These are phyloP conservation scores for Solen grandis DNA, from an alignment of 1,140 invertebrate genomes.

Conservation along the genomic window DNA sequence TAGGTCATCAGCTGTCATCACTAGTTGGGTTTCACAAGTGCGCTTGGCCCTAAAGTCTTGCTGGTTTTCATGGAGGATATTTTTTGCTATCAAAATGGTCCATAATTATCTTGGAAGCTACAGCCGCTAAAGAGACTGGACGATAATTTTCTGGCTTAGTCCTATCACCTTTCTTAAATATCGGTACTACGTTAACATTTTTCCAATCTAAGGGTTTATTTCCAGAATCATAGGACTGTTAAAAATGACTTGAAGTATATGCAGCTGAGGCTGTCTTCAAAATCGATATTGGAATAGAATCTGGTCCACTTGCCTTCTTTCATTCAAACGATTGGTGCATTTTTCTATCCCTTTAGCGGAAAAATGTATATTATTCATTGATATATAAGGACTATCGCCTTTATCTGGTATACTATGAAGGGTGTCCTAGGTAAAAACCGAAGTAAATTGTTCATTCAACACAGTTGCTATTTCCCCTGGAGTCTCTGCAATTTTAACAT, in stretches of 20 bases:
- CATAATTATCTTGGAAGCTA: constrained; percentile 43
- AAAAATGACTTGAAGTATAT: background rate
- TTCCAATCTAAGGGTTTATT: constrained; percentile 10
- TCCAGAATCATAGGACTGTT: background rate
- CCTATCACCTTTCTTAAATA: constrained; percentile 27
- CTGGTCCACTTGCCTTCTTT: constrained; percentile 22
- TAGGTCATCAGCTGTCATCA: constrained; percentile 33
- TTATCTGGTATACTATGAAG: constrained; percentile 14
- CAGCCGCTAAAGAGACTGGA: constrained; percentile 22
- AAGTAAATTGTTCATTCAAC: constrained; percentile 21
- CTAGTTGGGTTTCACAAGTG: constrained; percentile 56
- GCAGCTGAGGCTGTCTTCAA: background rate
- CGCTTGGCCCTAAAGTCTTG: constrained; percentile 49
- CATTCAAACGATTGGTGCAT: background rate
- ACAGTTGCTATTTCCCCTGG: constrained; percentile 9
- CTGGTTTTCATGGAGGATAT: constrained; percentile 48
- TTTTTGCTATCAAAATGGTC: constrained; percentile 33
- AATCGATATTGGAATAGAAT: constrained; percentile 2
- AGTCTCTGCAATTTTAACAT: background rate
- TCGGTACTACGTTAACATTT: background rate
- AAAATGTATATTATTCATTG: constrained; percentile 1
- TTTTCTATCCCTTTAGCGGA: background rate
- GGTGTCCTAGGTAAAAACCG: constrained; percentile 28
- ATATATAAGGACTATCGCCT: background rate
- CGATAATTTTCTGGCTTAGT: constrained; percentile 12